phyloP scores from a whole-genome alignment of 1,140 invertebrate genomes.

The Agraylea sexmaculata region DNA sequence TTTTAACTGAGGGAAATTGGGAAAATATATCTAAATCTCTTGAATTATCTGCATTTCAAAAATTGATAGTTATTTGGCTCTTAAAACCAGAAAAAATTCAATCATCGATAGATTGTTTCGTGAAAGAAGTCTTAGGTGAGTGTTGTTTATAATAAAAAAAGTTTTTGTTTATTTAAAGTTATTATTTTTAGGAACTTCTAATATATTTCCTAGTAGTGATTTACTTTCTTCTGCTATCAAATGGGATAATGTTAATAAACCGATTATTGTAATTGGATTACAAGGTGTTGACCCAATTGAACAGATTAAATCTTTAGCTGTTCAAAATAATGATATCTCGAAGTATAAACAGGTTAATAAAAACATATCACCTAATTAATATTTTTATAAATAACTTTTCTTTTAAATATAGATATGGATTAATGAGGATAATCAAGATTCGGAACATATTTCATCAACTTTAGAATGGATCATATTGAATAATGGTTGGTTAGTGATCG shows the following conservation, averaged over 20 bases:
- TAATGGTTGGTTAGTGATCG: constrained; percentile 12
- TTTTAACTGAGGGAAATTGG: constrained; percentile 22
- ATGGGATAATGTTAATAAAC: constrained; percentile 38
- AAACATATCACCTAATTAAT: neutral
- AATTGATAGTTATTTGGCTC: constrained; percentile 69
- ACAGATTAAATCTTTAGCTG: constrained; percentile 57
- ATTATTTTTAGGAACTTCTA: constrained; percentile 21
- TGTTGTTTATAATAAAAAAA: neutral
- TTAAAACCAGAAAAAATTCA: constrained; percentile 72
- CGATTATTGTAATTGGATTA: constrained; percentile 63
- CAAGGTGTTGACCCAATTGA: constrained; percentile 73
- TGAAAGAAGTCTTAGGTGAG: constrained; percentile 51
- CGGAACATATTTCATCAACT: constrained; percentile 7
- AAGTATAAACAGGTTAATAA: constrained; percentile 46
- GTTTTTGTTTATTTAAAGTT: neutral
- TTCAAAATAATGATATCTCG: constrained; percentile 39
- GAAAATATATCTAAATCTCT: constrained; percentile 36
- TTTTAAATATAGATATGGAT: constrained; percentile 28
- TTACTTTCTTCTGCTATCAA: constrained; percentile 26
- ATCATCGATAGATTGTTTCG: constrained; percentile 45
- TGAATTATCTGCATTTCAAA: constrained; percentile 64
- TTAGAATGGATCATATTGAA: constrained; percentile 7
- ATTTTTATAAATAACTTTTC: neutral
- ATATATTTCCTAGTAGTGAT: constrained; percentile 24
- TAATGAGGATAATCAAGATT: constrained; percentile 23